A percentile compares a stretch with the other conserved stretches of the same genome.
phyloP scores from a whole-genome alignment of 2,888 invertebrate genomes.

The Allacma fusca region DNA sequence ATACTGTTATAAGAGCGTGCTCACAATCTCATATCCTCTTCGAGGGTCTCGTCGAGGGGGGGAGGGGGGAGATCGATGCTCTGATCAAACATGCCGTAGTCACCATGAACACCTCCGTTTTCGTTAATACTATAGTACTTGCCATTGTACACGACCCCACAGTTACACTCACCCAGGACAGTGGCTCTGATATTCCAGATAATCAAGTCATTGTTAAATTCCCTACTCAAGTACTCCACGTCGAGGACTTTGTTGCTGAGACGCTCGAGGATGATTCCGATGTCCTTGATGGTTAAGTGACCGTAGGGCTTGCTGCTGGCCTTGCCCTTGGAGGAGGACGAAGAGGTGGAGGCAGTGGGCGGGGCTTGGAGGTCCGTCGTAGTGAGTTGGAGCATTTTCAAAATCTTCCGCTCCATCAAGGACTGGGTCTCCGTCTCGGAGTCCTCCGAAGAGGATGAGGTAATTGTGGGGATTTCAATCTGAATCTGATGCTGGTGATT shows the following conservation, averaged over 20 bases:
- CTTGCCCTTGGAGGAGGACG: slow-evolving; percentile 70
- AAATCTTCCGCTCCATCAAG: slow-evolving; percentile 73
- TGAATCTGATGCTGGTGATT: slow-evolving; percentile 63
- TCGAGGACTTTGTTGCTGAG: slow-evolving; percentile 92
- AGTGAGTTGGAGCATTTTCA: slow-evolving; percentile 63
- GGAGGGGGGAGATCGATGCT: slow-evolving; percentile 31
- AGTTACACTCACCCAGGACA: slow-evolving; percentile 86
- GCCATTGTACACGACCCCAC: slow-evolving; percentile 93
- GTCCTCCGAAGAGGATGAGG: slow-evolving; percentile 81
- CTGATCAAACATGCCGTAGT: slow-evolving; percentile 11
- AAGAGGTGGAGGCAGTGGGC: slow-evolving; percentile 86
- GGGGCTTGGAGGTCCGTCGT: slow-evolving; percentile 87
- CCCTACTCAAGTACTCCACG: slow-evolving; percentile 89
- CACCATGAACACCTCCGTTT: slow-evolving; percentile 11
- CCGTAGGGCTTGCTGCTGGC: slow-evolving; percentile 69
- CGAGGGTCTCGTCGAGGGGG: slow-evolving; percentile 63
- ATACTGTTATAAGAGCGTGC: too few relatives aligned
- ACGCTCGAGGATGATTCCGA: slow-evolving; percentile 91
- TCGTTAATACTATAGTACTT: slow-evolving; percentile 75
- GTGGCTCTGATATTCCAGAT: slow-evolving; percentile 97
- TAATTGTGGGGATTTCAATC: slow-evolving; percentile 65
- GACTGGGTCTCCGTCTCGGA: slow-evolving; percentile 84
- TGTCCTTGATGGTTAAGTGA: slow-evolving; percentile 77
- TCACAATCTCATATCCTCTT: slow-evolving; percentile 61
- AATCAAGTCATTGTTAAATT: slow-evolving; percentile 92